Conservation (phyloP, 92 coral and sea anemone genomes). For the Parazoanthus atlanticus region DNA sequence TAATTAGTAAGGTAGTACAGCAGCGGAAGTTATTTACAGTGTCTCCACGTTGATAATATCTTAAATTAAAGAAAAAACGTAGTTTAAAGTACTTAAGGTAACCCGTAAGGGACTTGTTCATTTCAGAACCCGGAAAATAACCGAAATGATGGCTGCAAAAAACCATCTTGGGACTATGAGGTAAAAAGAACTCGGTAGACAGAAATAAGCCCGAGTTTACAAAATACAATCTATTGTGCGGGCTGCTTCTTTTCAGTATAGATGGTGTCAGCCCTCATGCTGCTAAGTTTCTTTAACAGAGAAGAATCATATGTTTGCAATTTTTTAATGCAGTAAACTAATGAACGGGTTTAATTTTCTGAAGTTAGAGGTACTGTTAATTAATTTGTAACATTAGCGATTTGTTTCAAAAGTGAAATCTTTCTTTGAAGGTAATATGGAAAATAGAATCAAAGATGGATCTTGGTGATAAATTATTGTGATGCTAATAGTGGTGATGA, state of each 20-base stretch:
- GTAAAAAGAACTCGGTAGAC: not conserved
- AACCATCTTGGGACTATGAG: conserved; percentile 6
- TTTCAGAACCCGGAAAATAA: conserved; percentile 20
- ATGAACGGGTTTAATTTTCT: not conserved
- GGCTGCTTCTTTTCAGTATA: not conserved
- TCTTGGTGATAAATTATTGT: not conserved
- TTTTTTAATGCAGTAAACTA: not conserved
- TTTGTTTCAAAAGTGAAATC: no score
- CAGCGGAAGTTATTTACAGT: no score
- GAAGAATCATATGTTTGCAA: not conserved
- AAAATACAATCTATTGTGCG: not conserved
- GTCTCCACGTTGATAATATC: not conserved
- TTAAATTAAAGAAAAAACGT: no score
- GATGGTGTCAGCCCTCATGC: conserved; percentile 2
- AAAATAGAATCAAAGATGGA: not conserved
- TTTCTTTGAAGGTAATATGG: not conserved
- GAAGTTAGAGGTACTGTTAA: not conserved
- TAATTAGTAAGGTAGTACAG: no score
- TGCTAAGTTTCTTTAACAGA: not conserved
- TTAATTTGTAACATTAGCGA: no score
- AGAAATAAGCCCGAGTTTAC: not conserved
- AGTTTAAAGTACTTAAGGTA: not conserved
- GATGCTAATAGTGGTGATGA: not conserved
- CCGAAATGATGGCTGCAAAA: conserved; percentile 18
- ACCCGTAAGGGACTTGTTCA: conserved; percentile 12